Percentiles rank a stretch among this genome's conserved stretches.
Conservation (phyloP, 2,113 vertebrate species). For the Anseranas semipalmata region DNA sequence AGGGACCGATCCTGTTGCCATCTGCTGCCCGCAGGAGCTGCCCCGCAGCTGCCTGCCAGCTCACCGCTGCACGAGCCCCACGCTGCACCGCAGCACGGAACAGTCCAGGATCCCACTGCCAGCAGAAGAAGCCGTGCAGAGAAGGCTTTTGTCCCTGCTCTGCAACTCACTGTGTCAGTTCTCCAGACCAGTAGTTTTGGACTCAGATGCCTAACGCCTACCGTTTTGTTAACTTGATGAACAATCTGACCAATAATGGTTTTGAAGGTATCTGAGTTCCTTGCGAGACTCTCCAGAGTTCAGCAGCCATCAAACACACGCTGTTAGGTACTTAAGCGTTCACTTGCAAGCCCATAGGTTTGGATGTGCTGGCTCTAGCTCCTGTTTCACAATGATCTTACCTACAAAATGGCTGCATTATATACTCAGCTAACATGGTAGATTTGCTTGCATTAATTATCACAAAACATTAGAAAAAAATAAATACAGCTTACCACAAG, state of each 20-base stretch:
- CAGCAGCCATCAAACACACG: neutral
- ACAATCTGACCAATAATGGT: neutral
- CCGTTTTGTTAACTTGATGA: neutral
- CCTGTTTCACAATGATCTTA: neutral
- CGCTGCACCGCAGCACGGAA: neutral
- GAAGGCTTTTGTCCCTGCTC: neutral
- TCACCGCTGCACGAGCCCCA: neutral
- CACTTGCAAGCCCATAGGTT: neutral
- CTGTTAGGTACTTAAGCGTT: neutral
- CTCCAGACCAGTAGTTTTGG: neutral
- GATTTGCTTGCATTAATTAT: neutral
- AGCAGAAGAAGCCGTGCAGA: neutral
- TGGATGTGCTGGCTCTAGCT: neutral
- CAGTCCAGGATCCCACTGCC: accelerated
- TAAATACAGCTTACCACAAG: neutral
- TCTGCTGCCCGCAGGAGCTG: neutral
- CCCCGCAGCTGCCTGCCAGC: neutral
- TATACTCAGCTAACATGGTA: neutral
- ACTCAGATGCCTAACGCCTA: neutral
- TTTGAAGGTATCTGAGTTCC: neutral
- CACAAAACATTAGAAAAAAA: neutral
- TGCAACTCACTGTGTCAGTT: neutral
- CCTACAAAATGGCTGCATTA: neutral
- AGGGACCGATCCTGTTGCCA: neutral
- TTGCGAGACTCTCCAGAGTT: neutral